Evolutionary conservation across 2,888 invertebrate genomes (phyloP), one percentile per base, ranked within the genome.

Genomic region (Silvanus unidentatus): DNA sequence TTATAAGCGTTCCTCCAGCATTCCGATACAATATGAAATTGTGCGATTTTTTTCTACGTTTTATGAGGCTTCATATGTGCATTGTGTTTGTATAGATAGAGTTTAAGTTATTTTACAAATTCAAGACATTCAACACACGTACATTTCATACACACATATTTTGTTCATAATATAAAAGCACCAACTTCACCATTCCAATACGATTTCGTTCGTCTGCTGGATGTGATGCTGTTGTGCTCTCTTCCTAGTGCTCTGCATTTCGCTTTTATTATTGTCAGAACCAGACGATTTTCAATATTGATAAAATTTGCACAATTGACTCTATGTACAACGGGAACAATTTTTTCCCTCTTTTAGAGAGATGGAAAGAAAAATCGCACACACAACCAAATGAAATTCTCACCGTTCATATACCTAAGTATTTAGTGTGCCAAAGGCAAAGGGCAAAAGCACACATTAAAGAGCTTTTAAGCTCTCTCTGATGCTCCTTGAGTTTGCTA

Each of bases 281-380:
- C 43, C 47, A 49, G 49, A 45, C 50, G 50, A 52, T 50, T 52
- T 50, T 47, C 50, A 54, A 50, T 54, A 52, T 49, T 54, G 54
- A 52, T 52, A 49, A 52, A 49, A 47, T 48, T 49, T 47, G 29
- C 44, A 43, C 39, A 43, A 43, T 40, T 43, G 39, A 16, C 37
- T 37, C 4, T 40, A 34, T 36, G 27, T 47, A 40, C 38, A 43
- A 29, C 40, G 29, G 14, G 22, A 15, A 29, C 11, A 32, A 8
- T 22, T 22, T 12, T 37, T 37, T 37, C 12, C 37, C n/a, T n/a
- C n/a, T n/a, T n/a, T n/a, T n/a, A 39, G 43, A 6, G 35, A 11
- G n/a, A 16, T 13, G 30, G 12, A 27, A 32, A 41, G 32, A 28
- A 45, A 44, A 44, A 34, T 36, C 29, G 11, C 13, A n/a, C n/a